phyloP scores from a whole-genome alignment of 2,888 invertebrate species.

The Girardia tigrina region DNA sequence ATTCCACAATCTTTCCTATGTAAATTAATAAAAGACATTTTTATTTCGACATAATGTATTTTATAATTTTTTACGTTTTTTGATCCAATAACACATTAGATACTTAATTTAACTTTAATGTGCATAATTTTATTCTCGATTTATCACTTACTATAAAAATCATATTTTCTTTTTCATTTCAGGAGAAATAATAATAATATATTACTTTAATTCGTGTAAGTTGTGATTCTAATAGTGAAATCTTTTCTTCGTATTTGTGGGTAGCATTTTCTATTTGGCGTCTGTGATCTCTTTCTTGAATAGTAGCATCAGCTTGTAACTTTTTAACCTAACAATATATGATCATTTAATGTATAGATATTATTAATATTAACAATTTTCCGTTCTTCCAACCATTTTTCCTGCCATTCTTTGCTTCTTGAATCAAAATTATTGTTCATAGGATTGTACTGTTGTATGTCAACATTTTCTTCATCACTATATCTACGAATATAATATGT shows the following conservation, averaged over 20 bases:
- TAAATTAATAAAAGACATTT: too few species aligned
- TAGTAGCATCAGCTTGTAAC: not conserved
- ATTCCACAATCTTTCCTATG: too few species aligned
- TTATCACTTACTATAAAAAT: too few species aligned
- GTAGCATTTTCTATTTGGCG: not conserved
- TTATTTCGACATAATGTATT: too few species aligned
- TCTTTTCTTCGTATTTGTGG: not conserved
- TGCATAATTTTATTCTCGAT: too few species aligned
- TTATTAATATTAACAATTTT: not conserved
- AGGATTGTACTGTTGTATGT: not conserved
- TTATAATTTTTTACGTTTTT: too few species aligned
- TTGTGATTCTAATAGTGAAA: not conserved
- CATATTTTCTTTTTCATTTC: too few species aligned
- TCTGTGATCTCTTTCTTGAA: slow-evolving; percentile 10
- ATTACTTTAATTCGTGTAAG: not conserved
- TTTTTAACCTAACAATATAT: not conserved
- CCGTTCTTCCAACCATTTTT: not conserved
- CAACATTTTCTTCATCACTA: not conserved
- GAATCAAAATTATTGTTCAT: not conserved
- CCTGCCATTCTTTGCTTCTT: not conserved
- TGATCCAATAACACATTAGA: too few species aligned
- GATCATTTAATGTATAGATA: not conserved
- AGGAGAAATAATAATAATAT: too few species aligned
- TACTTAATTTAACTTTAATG: too few species aligned
- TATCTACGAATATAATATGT: not conserved